A percentile compares a stretch with the other conserved stretches of the same genome.
phyloP scores from a whole-genome alignment of 2,113 vertebrate genomes.

The Vidua macroura region DNA sequence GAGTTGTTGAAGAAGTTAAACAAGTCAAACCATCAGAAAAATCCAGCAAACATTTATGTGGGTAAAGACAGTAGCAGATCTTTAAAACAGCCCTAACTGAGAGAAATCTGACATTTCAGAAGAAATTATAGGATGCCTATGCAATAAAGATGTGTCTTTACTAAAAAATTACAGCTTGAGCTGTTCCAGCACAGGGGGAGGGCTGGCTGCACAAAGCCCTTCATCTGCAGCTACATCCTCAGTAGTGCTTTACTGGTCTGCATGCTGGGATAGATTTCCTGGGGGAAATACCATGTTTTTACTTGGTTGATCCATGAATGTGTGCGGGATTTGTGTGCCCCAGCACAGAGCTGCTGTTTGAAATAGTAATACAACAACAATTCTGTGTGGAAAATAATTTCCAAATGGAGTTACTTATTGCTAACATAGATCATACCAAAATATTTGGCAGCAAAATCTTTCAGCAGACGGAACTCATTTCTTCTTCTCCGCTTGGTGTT shows the following conservation, averaged over 20 bases:
- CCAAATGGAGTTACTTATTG: conserved; percentile 43
- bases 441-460: conserved; percentile 11
- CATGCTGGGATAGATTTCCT: not conserved
- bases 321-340: not conserved
- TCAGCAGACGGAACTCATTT: not conserved
- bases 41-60: not conserved
- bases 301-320: not conserved
- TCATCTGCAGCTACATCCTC: not conserved
- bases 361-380: not conserved
- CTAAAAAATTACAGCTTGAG: not conserved
- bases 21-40: not conserved
- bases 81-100: not conserved
- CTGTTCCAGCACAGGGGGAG: not conserved
- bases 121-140: not conserved
- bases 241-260: not conserved
- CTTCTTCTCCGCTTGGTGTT: not conserved
- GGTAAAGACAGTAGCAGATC: not conserved
- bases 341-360: conserved; percentile 17
- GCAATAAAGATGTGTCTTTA: not conserved
- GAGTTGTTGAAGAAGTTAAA: not conserved
- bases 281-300: not conserved
- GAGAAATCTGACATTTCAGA: not conserved
- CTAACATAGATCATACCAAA: not conserved
- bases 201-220: not conserved
- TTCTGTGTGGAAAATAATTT: not conserved